Evolutionary conservation across 92 coral and sea anemone species (phyloP), one percentile per base, ranked within the genome.

Genomic region (Heteractis magnifica): DNA sequence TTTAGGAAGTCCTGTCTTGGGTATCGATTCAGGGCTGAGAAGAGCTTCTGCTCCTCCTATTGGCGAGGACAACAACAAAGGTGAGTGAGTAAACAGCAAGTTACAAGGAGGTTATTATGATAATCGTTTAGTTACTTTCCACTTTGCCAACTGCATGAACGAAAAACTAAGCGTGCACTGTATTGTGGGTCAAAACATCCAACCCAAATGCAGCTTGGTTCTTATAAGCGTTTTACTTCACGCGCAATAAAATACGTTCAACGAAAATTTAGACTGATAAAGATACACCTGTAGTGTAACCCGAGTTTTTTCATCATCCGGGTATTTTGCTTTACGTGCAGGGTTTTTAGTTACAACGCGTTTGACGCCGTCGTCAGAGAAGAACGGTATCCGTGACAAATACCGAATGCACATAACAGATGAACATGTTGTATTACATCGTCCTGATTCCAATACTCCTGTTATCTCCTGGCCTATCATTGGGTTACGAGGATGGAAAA

Each of bases 311-410:
- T 44, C 8, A 48, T 6, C 6, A 11, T 74, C 49, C 20, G 3
- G 6, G 4, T 51, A 10, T 49, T 74, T 49, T 49, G 3, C 6
- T 49, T 19, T 72, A 51, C 51, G 13, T 85, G n/a, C 87, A 79
- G 97, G 90, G 16, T 93, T 84, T 73, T 78, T 77, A 68, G 97
- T 93, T 4, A 89, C 93, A 34, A 89, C 92, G 65, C 85, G 97
- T 18, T 83, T 93, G 52, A 91, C 97, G 4, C 97, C 97, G 49
- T 88, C 89, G 13, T 86, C 97, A 80, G 97, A 93, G 75, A 84
- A 78, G 75, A 89, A 91, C 78, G 85, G 88, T 19, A 87, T 93
- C 82, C 93, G 94, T 68, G 97, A 92, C 10, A 88, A 89, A 68
- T 89, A 89, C 64, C 65, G 84, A 8, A 59, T 93, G 91, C 75